phyloP scores from a whole-genome alignment of 2,888 invertebrate species.

The Thysanoteuthis rhombus region DNA sequence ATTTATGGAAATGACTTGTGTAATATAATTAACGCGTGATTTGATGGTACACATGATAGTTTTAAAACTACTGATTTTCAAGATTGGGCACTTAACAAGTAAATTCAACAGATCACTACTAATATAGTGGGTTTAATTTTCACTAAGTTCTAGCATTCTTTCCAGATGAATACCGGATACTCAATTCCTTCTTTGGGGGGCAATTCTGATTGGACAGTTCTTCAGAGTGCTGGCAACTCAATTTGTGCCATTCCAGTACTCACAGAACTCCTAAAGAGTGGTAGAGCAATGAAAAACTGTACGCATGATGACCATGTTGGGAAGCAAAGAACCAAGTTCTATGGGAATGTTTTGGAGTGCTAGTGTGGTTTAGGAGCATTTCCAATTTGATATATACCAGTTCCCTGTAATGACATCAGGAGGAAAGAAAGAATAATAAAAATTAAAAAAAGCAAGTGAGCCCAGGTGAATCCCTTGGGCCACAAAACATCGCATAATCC shows the following conservation, averaged over 20 bases:
- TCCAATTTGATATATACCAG: not conserved
- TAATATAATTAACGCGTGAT: no score
- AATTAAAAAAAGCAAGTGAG: not conserved
- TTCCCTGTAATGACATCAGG: not conserved
- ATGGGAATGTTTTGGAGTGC: not conserved
- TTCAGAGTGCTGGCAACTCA: not conserved
- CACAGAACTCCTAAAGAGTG: not conserved
- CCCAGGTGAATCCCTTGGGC: not conserved
- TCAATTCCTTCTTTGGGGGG: not conserved
- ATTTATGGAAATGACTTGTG: no score
- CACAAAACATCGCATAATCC: not conserved
- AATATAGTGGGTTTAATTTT: no score
- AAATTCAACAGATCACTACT: no score
- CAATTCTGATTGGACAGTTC: not conserved
- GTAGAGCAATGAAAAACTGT: not conserved
- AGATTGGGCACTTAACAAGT: no score
- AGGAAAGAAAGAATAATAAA: not conserved
- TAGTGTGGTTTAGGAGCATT: not conserved
- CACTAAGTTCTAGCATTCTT: not conserved
- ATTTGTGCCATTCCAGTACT: conserved; percentile 12
- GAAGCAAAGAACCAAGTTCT: not conserved
- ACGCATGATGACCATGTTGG: not conserved
- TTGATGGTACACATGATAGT: no score
- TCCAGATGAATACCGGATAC: not conserved
- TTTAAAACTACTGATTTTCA: no score